A percentile compares a stretch with the other conserved stretches of the same genome.
These are phyloP conservation scores for Aleadryas rufinucha DNA, from an alignment of 2,113 vertebrate species.

Conservation along the genomic window DNA sequence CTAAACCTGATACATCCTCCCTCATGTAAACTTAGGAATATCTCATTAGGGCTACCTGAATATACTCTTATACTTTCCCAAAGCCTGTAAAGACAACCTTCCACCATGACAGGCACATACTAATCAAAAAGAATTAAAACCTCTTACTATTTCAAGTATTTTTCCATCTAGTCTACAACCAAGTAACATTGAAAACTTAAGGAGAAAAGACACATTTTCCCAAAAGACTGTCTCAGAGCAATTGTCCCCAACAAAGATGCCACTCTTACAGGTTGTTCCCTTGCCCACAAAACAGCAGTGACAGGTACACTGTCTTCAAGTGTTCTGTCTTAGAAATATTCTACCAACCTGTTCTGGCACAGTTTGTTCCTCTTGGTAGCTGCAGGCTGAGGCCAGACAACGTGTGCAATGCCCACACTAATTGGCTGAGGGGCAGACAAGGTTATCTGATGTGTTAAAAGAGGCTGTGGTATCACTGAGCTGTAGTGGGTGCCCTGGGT, in stretches of 20 bases:
- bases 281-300: not conserved
- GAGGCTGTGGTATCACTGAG: conserved; percentile 90
- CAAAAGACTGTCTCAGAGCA: conserved; percentile 18
- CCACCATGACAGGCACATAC: not conserved
- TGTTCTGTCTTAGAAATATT: not conserved
- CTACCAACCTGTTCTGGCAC: conserved; percentile 88
- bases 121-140: conserved; percentile 43
- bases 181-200: conserved; percentile 37
- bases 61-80: not conserved
- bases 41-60: not conserved
- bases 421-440: conserved; percentile 94
- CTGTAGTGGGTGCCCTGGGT: conserved; percentile 93
- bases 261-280: not conserved
- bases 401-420: conserved; percentile 96
- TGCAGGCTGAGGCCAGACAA: conserved; percentile 94
- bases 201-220: not conserved
- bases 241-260: not conserved
- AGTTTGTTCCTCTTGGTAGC: conserved; percentile 89
- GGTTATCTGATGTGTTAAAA: conserved; percentile 94
- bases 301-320: not conserved
- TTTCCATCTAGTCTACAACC: conserved; percentile 43
- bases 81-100: not conserved
- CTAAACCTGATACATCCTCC: not conserved
- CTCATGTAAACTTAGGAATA: not conserved
- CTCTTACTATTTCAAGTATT: not conserved